phyloP scores from a whole-genome alignment of 2,113 vertebrate genomes.

The Salvelinus sp. region DNA sequence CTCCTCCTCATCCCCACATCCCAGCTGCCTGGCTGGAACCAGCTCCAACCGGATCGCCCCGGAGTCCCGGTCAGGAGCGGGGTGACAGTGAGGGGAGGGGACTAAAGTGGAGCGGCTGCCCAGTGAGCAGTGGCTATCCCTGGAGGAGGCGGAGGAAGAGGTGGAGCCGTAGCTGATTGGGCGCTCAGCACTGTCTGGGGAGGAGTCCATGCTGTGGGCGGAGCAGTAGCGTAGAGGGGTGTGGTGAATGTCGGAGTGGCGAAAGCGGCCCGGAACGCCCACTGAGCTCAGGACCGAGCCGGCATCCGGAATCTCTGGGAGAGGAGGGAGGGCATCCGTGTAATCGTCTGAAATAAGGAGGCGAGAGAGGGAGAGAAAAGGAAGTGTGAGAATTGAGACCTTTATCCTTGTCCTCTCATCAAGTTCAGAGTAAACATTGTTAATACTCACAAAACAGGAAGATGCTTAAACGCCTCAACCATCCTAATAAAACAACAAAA shows the following conservation, averaged over 20 bases:
- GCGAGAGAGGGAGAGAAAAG: slow-evolving; percentile 10
- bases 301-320: slow-evolving; percentile 74
- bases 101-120: slow-evolving; percentile 88
- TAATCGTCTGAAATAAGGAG: slow-evolving; percentile 77
- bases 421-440: too few relatives aligned
- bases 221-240: slow-evolving; percentile 70
- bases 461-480: not conserved
- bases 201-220: slow-evolving; percentile 85
- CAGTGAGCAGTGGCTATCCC: slow-evolving; percentile 94
- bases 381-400: too few relatives aligned
- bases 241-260: slow-evolving; percentile 65
- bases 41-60: slow-evolving; percentile 92
- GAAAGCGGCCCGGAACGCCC: slow-evolving; percentile 66
- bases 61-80: slow-evolving; percentile 83
- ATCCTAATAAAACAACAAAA: slow-evolving; percentile 6
- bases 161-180: slow-evolving; percentile 96
- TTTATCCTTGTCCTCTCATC: too few relatives aligned
- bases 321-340: slow-evolving; percentile 78
- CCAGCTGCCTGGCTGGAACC: slow-evolving; percentile 82
- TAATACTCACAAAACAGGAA: too few relatives aligned
- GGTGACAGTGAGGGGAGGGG: slow-evolving; percentile 81
- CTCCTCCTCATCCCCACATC: slow-evolving; percentile 72
- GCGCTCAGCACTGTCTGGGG: slow-evolving; percentile 84
- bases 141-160: slow-evolving; percentile 92
- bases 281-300: slow-evolving; percentile 70